A percentile compares a stretch with the other conserved stretches of the same genome.
These are phyloP conservation scores for Druon quercuslanigerum DNA, from an alignment of 1,140 invertebrate species.

Conservation along the genomic window DNA sequence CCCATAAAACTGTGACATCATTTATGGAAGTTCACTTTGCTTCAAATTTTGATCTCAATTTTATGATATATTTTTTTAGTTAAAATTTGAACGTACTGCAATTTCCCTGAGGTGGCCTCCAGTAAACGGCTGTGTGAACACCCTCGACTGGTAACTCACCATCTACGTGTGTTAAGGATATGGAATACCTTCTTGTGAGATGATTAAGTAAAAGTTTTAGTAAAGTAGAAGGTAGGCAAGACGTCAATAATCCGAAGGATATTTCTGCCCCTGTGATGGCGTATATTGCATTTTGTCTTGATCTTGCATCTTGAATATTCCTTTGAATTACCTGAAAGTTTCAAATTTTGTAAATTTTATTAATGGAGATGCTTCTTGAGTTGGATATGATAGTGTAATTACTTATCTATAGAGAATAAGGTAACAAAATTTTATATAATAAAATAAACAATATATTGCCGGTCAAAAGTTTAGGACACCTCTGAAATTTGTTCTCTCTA, in stretches of 20 bases:
- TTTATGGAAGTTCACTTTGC: no score
- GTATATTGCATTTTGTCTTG: constrained; percentile 81
- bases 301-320: constrained; percentile 78
- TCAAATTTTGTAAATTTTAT: constrained; percentile 47
- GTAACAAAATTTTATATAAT: no score
- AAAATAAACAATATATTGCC: no score
- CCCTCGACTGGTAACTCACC: constrained; percentile 82
- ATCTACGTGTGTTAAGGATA: constrained; percentile 83
- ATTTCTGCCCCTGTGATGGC: constrained; percentile 82
- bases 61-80: not conserved
- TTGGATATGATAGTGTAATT: no score
- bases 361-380: constrained; percentile 62
- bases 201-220: constrained; percentile 82
- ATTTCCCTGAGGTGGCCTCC: constrained; percentile 87
- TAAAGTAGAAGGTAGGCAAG: constrained; percentile 81
- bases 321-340: constrained; percentile 74
- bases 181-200: constrained; percentile 82
- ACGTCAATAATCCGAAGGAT: constrained; percentile 80
- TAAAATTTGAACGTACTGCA: constrained; percentile 79
- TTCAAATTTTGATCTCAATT: not conserved
- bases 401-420: no score
- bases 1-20: no score
- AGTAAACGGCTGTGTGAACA: constrained; percentile 82
- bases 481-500: no score
- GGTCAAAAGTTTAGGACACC: no score